A percentile compares a stretch with the other conserved stretches of the same genome.
These are phyloP conservation scores for Phalacrocorax carbo DNA, from an alignment of 2,113 vertebrate genomes.

Conservation along the genomic window DNA sequence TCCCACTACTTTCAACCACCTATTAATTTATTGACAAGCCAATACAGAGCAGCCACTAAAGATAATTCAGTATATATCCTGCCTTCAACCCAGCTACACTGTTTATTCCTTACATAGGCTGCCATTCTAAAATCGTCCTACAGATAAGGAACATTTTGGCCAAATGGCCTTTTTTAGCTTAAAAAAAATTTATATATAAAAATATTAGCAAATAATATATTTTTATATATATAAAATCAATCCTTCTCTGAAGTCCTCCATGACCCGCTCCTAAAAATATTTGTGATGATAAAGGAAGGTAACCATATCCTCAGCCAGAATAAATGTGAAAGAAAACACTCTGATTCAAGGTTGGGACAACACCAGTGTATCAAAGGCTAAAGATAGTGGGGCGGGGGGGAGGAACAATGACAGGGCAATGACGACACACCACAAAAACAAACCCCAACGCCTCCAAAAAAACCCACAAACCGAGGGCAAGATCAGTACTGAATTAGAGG, in stretches of 20 bases:
- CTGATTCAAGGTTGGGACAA: background rate
- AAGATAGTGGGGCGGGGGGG: background rate
- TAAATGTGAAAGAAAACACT: background rate
- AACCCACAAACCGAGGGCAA: background rate
- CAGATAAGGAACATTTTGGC: background rate
- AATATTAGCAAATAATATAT: too few species aligned
- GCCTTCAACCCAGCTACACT: background rate
- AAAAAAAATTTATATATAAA: too few species aligned
- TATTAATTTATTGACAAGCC: background rate
- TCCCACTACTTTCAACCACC: background rate
- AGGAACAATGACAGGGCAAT: too few species aligned
- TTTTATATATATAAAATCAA: too few species aligned
- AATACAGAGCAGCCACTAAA: background rate
- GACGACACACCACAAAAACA: background rate
- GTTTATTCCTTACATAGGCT: background rate
- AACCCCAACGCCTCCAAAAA: background rate
- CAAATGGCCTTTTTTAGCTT: background rate
- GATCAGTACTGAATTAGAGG: background rate
- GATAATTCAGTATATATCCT: background rate
- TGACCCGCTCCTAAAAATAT: rapidly evolving
- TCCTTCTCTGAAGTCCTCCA: background rate
- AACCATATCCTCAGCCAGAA: background rate
- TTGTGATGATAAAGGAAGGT: background rate
- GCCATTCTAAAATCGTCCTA: background rate
- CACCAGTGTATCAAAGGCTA: background rate